phyloP scores from a whole-genome alignment of 2,888 invertebrate genomes.

The Neocrepidodera transversa region DNA sequence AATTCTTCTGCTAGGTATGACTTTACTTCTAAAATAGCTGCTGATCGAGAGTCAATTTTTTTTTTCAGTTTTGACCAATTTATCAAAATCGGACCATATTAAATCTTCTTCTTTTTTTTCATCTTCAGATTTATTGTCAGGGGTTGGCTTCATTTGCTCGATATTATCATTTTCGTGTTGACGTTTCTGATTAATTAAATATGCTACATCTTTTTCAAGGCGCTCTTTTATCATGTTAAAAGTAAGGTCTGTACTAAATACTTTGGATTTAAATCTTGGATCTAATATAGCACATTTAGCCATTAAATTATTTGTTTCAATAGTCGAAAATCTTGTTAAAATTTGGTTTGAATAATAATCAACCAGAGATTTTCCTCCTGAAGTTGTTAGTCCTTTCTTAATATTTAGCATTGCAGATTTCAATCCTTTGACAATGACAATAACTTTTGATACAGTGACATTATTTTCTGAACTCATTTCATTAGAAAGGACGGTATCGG shows the following conservation, averaged over 20 bases:
- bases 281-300: neutral
- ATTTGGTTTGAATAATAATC: neutral
- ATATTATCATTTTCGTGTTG: neutral
- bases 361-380: neutral
- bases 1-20: neutral
- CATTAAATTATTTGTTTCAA: neutral
- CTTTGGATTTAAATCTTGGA: conserved; percentile 3
- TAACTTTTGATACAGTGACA: conserved; percentile 39
- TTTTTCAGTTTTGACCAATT: neutral
- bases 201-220: neutral
- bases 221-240: conserved; percentile 2
- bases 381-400: neutral
- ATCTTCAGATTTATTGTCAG: too few species aligned
- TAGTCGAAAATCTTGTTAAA: neutral
- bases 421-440: conserved; percentile 18
- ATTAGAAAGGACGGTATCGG: too few species aligned
- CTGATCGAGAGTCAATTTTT: neutral
- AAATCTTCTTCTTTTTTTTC: neutral
- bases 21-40: conserved; percentile 8
- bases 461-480: conserved; percentile 38
- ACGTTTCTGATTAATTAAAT: neutral
- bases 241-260: neutral
- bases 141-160: neutral
- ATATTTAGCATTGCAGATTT: neutral
- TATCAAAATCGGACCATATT: conserved; percentile 19